phyloP scores from a whole-genome alignment of 2,797 vertebrate genomes.

The Enteromius treurensis region DNA sequence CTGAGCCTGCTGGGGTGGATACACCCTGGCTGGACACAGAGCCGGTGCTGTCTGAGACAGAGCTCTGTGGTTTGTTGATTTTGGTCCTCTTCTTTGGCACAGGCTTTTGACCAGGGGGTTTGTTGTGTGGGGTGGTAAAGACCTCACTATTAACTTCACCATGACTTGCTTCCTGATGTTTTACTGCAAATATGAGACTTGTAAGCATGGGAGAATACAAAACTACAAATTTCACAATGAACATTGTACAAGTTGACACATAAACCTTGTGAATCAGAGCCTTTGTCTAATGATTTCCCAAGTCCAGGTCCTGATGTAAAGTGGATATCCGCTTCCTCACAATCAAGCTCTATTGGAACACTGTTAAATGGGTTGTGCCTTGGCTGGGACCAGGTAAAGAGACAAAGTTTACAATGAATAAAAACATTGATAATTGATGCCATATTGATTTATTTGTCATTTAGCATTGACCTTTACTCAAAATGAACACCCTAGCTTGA shows the following conservation, averaged over 20 bases:
- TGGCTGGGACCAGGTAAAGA: conserved; percentile 63
- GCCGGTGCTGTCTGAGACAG: conserved; percentile 65
- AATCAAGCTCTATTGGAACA: conserved; percentile 67
- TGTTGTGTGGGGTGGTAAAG: conserved; percentile 65
- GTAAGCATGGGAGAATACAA: conserved; percentile 11
- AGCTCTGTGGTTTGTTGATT: conserved; percentile 69
- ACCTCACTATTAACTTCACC: conserved; percentile 65
- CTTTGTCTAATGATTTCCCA: conserved; percentile 58
- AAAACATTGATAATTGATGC: not conserved
- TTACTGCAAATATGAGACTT: conserved; percentile 49
- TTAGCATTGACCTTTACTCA: not conserved
- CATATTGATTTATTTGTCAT: conserved; percentile 1
- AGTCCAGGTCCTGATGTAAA: conserved; percentile 35
- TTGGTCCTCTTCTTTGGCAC: conserved; percentile 90
- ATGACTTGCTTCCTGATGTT: conserved; percentile 64
- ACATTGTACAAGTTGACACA: conserved; percentile 1
- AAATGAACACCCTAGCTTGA: not conserved
- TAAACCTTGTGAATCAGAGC: conserved; percentile 50
- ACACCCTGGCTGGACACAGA: conserved; percentile 69
- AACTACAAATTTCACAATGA: not conserved
- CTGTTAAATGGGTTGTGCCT: conserved; percentile 81
- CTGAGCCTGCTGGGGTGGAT: conserved; percentile 56
- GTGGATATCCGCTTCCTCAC: conserved; percentile 60
- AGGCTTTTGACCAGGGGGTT: conserved; percentile 72
- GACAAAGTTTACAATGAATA: not conserved